Evolutionary conservation across 2,888 invertebrate genomes (phyloP).

Genomic region (Diaphora mendica): DNA sequence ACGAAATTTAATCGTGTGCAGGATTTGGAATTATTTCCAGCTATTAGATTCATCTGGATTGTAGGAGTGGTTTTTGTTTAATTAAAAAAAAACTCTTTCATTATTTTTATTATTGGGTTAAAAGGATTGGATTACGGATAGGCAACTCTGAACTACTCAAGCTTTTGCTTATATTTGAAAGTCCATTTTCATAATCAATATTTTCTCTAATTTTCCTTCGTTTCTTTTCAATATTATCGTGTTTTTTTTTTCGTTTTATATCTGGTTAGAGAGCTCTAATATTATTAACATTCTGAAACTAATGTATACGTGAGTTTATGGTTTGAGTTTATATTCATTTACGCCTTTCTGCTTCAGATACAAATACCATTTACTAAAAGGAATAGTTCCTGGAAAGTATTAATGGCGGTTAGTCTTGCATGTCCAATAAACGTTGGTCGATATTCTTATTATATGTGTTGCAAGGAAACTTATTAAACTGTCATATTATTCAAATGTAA

Average conservation of each 20-base stretch:
- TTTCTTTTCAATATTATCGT: background rate
- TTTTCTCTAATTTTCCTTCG: background rate
- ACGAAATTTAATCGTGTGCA: background rate
- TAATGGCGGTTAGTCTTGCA: background rate
- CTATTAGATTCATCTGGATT: background rate
- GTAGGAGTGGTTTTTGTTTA: background rate
- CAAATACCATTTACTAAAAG: background rate
- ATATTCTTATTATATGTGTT: no score
- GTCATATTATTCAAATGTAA: background rate
- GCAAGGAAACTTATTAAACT: constrained; percentile 1
- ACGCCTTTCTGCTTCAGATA: no score
- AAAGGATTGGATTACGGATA: background rate
- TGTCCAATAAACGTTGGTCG: background rate
- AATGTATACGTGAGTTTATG: no score
- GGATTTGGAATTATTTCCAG: background rate
- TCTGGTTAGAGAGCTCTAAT: no score
- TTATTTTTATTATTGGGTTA: background rate
- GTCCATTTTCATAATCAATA: background rate
- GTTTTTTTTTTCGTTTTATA: background rate
- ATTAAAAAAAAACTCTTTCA: background rate
- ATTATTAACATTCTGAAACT: no score
- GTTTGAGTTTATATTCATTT: no score
- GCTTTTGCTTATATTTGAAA: no score
- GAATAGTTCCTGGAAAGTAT: background rate
- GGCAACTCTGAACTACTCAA: background rate